Percentiles rank a stretch among this genome's conserved stretches.
These are phyloP conservation scores for Rhabdornis inornatus DNA, from an alignment of 2,113 vertebrate genomes.

Conservation along the genomic window DNA sequence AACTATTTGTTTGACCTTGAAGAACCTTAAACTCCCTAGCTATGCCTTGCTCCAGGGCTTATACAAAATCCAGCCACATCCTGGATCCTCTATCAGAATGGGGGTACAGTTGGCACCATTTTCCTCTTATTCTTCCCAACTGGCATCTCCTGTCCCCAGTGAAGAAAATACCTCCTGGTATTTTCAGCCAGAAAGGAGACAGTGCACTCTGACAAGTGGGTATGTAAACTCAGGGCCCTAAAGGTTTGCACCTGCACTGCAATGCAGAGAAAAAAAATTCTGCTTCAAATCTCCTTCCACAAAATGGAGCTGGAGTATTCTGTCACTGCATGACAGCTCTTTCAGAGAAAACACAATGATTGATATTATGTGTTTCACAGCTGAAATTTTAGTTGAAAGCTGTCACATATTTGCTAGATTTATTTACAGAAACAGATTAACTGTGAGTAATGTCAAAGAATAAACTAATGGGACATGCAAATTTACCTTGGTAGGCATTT, in stretches of 20 bases:
- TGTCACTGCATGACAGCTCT: neutral
- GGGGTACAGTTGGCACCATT: neutral
- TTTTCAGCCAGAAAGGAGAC: neutral
- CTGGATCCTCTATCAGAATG: neutral
- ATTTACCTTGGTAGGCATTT: neutral
- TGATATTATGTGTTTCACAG: neutral
- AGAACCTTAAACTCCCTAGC: neutral
- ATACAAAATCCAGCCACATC: neutral
- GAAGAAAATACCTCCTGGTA: neutral
- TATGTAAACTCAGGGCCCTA: neutral
- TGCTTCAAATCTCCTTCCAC: neutral
- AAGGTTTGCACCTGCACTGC: neutral
- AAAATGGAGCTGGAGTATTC: neutral
- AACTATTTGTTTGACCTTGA: neutral
- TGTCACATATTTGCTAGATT: neutral
- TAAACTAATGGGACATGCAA: neutral
- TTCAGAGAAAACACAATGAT: neutral
- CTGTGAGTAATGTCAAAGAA: neutral
- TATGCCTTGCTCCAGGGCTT: neutral
- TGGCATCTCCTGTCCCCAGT: neutral
- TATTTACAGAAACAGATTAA: constrained; percentile 2
- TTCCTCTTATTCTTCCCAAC: neutral
- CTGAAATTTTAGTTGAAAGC: neutral
- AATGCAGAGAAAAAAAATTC: neutral
- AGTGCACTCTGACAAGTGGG: neutral